Conservation (phyloP, 2,113 vertebrate genomes). For the Orcinus orca region DNA sequence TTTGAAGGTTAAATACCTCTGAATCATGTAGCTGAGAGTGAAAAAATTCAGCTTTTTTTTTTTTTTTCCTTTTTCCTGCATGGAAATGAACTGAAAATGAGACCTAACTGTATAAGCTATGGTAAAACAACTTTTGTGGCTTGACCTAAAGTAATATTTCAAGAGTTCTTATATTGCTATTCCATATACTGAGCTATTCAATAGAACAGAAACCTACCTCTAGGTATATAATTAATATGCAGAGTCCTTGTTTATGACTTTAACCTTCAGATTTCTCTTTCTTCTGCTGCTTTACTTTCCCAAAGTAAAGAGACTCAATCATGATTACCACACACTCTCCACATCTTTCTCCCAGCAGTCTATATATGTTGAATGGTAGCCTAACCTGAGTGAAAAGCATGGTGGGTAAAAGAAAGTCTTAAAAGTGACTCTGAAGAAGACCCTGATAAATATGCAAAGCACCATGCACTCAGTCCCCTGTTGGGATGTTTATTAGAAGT, state of each 20-base stretch:
- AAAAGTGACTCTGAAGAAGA: not conserved
- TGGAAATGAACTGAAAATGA: not conserved
- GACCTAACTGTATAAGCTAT: not conserved
- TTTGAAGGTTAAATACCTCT: conserved; percentile 28
- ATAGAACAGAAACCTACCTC: not conserved
- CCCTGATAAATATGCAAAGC: not conserved
- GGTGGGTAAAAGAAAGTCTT: not conserved
- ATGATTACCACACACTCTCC: not conserved
- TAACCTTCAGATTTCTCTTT: not conserved
- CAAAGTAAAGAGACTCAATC: not conserved
- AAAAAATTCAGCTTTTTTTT: not conserved
- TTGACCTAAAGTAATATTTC: not conserved
- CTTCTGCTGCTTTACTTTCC: not conserved
- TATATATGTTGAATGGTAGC: not conserved
- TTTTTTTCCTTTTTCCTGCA: not conserved
- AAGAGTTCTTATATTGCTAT: not conserved
- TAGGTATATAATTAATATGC: not conserved
- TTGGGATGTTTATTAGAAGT: not conserved
- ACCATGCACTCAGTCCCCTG: not conserved
- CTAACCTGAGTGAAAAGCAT: not conserved
- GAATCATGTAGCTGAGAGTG: not conserved
- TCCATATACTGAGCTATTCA: not conserved
- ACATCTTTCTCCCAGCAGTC: not conserved
- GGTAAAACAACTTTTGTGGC: not conserved
- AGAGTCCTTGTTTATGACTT: not conserved